These are phyloP conservation scores for Cardiocondyla obscurior DNA, from an alignment of 1,140 invertebrate genomes.

Conservation along the genomic window DNA sequence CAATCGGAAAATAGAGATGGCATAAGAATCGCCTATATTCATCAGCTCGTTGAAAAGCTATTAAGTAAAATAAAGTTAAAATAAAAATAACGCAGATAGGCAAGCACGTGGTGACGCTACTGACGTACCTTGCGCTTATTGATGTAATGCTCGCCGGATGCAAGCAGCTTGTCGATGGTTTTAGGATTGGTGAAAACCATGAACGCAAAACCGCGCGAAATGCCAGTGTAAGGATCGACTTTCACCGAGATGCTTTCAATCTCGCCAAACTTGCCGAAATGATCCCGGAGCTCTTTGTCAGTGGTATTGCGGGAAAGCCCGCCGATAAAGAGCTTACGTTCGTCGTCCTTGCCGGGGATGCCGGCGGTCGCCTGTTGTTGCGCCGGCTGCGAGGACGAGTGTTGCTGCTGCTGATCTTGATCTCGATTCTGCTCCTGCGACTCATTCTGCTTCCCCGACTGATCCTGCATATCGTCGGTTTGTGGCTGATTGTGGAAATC, in stretches of 20 bases:
- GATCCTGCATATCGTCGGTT: not conserved
- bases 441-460: not conserved
- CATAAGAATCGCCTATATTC: too few species aligned
- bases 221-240: slow-evolving; percentile 87
- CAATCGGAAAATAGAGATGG: not conserved
- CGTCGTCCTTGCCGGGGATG: slow-evolving; percentile 84
- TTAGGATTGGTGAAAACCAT: slow-evolving; percentile 87
- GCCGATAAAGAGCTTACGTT: slow-evolving; percentile 84
- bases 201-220: slow-evolving; percentile 89
- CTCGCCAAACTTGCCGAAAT: slow-evolving; percentile 87
- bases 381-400: slow-evolving; percentile 16
- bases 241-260: slow-evolving; percentile 88
- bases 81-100: too few species aligned
- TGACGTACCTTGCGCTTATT: slow-evolving; percentile 85
- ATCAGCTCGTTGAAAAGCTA: too few species aligned
- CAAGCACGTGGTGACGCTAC: not conserved
- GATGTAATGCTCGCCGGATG: slow-evolving; percentile 85
- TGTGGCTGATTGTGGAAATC: not conserved
- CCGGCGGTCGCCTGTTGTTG: slow-evolving; percentile 81
- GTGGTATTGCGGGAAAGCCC: slow-evolving; percentile 83
- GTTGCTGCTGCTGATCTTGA: slow-evolving; percentile 52
- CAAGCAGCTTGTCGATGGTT: slow-evolving; percentile 86
- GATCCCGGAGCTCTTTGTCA: slow-evolving; percentile 85
- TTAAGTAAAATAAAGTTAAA: too few species aligned
- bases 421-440: slow-evolving; percentile 60